Evolutionary conservation across 2,113 vertebrate genomes (phyloP), one percentile per base, ranked within the genome.

Genomic region (Aptenodytes patagonicus): DNA sequence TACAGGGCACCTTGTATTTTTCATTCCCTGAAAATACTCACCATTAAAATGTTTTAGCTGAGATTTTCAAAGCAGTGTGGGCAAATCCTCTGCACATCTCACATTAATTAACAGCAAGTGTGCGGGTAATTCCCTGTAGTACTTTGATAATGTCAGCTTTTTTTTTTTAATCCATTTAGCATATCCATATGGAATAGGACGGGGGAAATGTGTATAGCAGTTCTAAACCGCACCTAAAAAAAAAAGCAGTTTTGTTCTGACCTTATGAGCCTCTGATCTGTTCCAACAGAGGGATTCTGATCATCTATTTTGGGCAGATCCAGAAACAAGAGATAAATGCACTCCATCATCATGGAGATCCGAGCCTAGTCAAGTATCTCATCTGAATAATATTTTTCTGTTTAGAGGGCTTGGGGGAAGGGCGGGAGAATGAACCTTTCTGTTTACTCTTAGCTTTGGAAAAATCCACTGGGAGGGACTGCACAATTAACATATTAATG

Each of bases 401-500:
- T 80, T 95, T 89, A 42, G 87, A 96, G 62, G 89, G n/a, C 61
- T 87, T 85, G 77, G 40, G 38, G 73, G 36, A 92, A 95, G 73
- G 78, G 65, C 2, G 9, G 24, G 6, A 60, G 84, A 95, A 72
- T 38, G 92, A 97, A 94, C 92, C 93, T 90, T 89, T 90, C 85
- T 95, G 73, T 96, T 97, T 96, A 94, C 80, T 86, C 70, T 94
- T 83, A 94, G 85, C 65, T 90, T 87, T 5, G 2, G 87, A 83
- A 96, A 91, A 93, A 81, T 85, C 96, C 80, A 94, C 68, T 81
- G 97, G 94, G 97, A 96, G 14, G 77, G 81, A 61, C 96, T 79
- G 89, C 52, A 83, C 95, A 97, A 97, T 97, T 97, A 97, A 93
- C 96, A 97, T 97, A 96, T 94, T 98, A 97, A 97, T 97, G 93